Evolutionary conservation across 1,140 invertebrate species (phyloP).

Genomic region (Apocrypta bakeri): DNA sequence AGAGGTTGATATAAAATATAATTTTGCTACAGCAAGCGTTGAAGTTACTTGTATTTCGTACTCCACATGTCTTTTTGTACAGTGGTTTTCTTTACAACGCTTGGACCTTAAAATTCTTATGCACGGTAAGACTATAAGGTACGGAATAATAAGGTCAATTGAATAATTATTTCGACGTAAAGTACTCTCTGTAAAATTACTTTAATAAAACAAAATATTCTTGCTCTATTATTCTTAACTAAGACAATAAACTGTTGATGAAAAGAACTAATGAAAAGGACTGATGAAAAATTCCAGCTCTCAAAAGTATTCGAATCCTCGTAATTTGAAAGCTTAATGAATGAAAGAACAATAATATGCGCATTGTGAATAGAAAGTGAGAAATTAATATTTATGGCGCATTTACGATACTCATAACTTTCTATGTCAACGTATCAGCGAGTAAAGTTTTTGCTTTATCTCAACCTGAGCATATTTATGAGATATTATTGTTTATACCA

Average conservation of each 20-base stretch:
- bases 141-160: too few relatives aligned
- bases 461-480: neutral
- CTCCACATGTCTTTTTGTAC: neutral
- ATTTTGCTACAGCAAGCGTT: constrained; percentile 2
- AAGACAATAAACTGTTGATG: too few relatives aligned
- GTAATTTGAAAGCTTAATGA: neutral
- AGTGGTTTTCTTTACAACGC: neutral
- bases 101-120: constrained; percentile 9
- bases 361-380: neutral
- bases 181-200: too few relatives aligned
- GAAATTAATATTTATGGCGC: too few relatives aligned
- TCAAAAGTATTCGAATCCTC: constrained; percentile 16
- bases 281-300: too few relatives aligned
- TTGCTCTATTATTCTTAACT: too few relatives aligned
- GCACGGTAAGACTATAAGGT: too few relatives aligned
- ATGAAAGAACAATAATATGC: neutral
- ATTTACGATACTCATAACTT: too few relatives aligned
- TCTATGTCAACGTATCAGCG: too few relatives aligned
- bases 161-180: too few relatives aligned
- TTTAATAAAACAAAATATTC: too few relatives aligned
- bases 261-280: too few relatives aligned
- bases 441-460: neutral
- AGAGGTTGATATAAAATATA: constrained; percentile 8
- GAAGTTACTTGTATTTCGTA: neutral
- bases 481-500: neutral